Conservation (phyloP, 2,888 invertebrate genomes). For the Dioctria rufipes region DNA sequence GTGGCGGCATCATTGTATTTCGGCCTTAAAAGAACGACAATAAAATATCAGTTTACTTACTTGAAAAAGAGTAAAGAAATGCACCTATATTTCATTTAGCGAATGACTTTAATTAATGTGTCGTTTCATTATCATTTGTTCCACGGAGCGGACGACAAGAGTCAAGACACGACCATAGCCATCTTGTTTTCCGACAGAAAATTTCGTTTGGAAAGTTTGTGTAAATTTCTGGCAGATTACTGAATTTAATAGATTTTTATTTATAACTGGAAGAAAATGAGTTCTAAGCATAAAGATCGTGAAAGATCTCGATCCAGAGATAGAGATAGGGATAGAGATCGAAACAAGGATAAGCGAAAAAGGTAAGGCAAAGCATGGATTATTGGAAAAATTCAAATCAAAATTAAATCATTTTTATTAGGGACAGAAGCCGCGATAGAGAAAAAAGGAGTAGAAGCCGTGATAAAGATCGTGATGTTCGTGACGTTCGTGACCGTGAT, state of each 20-base stretch:
- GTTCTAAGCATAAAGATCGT: constrained; percentile 62
- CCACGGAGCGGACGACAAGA: too few relatives aligned
- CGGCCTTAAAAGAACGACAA: too few relatives aligned
- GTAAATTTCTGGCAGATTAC: not conserved
- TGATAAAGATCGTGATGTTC: constrained; percentile 14
- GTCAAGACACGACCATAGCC: too few relatives aligned
- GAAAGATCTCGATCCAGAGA: constrained; percentile 65
- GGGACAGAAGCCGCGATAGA: too few relatives aligned
- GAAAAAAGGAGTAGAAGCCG: constrained; percentile 52
- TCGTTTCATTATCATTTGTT: too few relatives aligned
- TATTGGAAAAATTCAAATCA: not conserved
- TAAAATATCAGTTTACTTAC: too few relatives aligned
- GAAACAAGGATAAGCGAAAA: constrained; percentile 60
- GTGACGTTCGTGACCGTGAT: constrained; percentile 39
- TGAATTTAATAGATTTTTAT: not conserved
- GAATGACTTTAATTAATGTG: too few relatives aligned
- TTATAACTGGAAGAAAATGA: constrained; percentile 62
- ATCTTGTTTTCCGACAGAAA: too few relatives aligned
- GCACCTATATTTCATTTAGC: too few relatives aligned
- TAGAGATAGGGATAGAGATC: constrained; percentile 66
- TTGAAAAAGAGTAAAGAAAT: too few relatives aligned
- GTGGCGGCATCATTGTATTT: too few relatives aligned
- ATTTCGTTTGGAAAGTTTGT: not conserved
- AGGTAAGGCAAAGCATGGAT: constrained; percentile 60
- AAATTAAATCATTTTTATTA: too few relatives aligned